Evolutionary conservation across 2,113 vertebrate genomes (phyloP).

Genomic region (Lagopus muta): DNA sequence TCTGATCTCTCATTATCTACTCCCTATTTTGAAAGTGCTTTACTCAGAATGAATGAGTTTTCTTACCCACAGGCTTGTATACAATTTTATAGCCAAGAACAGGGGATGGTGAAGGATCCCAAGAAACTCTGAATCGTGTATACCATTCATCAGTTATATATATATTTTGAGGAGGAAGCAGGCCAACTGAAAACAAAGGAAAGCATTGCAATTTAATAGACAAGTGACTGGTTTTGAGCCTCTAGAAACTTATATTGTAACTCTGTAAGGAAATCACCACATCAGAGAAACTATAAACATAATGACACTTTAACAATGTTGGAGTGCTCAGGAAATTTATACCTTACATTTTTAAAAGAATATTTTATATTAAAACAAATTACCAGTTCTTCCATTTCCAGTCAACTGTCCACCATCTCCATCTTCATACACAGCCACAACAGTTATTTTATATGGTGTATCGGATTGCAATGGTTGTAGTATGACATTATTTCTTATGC

Average conservation of each 20-base stretch:
- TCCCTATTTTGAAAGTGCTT: neutral
- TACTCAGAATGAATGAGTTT: neutral
- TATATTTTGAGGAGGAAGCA: slow-evolving; percentile 92
- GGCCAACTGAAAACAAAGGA: slow-evolving; percentile 81
- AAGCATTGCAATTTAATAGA: neutral
- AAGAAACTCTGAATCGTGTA: slow-evolving; percentile 94
- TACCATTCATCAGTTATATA: slow-evolving; percentile 98
- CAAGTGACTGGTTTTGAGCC: neutral
- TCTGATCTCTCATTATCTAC: neutral
- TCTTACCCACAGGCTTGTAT: slow-evolving; percentile 90
- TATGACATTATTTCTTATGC: slow-evolving; percentile 93
- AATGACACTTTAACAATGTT: neutral
- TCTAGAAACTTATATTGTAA: neutral
- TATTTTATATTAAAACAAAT: neutral
- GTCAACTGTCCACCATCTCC: slow-evolving; percentile 88
- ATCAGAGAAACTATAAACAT: neutral
- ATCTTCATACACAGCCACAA: slow-evolving; percentile 91
- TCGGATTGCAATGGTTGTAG: slow-evolving; percentile 89
- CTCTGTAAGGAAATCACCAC: neutral
- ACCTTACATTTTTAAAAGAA: neutral
- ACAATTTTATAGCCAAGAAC: slow-evolving; percentile 94
- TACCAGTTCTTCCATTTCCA: slow-evolving; percentile 92
- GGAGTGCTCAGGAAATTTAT: neutral
- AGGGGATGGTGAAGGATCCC: slow-evolving; percentile 90
- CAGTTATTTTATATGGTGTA: slow-evolving; percentile 93